Conservation (phyloP, 92 coral and sea anemone genomes). For the Zoanthus sansibaricus region DNA sequence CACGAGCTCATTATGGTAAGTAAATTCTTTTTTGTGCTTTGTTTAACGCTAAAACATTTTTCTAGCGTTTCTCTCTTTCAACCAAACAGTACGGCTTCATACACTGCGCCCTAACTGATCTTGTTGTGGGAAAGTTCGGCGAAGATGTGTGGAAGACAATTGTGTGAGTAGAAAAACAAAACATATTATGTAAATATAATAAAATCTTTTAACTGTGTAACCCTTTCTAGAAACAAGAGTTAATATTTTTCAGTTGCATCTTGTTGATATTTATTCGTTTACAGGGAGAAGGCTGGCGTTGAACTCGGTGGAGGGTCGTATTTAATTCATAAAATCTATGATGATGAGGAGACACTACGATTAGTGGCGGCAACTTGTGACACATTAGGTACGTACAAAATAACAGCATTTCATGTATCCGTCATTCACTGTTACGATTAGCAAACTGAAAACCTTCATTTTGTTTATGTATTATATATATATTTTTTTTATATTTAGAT, state of each 20-base stretch:
- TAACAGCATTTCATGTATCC: background rate
- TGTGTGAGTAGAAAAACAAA: constrained; percentile 70
- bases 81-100: constrained; percentile 89
- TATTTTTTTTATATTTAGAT: constrained; percentile 52
- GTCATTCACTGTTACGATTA: background rate
- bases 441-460: constrained; percentile 19
- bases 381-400: constrained; percentile 70
- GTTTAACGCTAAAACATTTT: background rate
- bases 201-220: background rate
- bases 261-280: constrained; percentile 47
- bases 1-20: constrained; percentile 3
- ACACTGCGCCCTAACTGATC: constrained; percentile 95
- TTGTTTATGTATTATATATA: too few relatives aligned
- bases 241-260: constrained; percentile 14
- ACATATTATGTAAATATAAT: constrained; percentile 12
- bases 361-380: constrained; percentile 91
- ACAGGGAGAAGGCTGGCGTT: constrained; percentile 95
- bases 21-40: background rate
- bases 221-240: background rate
- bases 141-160: constrained; percentile 92
- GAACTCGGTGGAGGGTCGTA: constrained; percentile 97
- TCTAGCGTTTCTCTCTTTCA: constrained; percentile 26
- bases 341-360: constrained; percentile 87
- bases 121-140: constrained; percentile 93
- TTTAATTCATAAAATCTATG: constrained; percentile 93